Evolutionary conservation across 2,113 vertebrate species (phyloP).

Genomic region (Formicarius rufipectus): DNA sequence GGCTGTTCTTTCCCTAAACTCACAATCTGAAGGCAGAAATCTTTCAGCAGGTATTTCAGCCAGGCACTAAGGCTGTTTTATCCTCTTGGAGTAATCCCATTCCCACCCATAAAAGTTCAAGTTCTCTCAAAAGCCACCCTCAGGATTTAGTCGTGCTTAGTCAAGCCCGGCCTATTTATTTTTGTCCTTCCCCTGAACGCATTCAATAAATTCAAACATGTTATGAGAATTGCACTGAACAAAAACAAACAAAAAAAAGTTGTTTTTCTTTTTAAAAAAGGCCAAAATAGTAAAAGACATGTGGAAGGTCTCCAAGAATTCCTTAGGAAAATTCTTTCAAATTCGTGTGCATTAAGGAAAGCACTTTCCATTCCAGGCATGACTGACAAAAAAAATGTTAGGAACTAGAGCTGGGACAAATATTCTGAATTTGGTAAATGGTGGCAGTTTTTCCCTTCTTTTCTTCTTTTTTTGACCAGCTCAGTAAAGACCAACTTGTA

Average conservation of each 20-base stretch:
- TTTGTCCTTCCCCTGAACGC: neutral
- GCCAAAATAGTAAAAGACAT: neutral
- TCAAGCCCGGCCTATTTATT: neutral
- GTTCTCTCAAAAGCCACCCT: neutral
- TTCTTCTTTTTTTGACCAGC: neutral
- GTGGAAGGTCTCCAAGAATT: neutral
- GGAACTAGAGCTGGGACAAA: neutral
- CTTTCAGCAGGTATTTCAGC: slow-evolving; percentile 8
- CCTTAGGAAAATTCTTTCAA: neutral
- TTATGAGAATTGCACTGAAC: neutral
- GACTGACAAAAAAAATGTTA: neutral
- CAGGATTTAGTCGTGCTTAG: neutral
- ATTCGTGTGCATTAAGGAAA: neutral
- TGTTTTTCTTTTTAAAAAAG: too few relatives aligned
- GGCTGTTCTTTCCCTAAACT: neutral
- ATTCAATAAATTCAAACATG: neutral
- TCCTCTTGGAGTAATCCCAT: neutral
- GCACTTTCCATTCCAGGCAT: neutral
- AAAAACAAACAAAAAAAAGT: neutral
- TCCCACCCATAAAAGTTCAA: neutral
- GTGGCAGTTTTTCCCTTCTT: neutral
- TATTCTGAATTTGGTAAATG: neutral
- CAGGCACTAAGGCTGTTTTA: slow-evolving; percentile 16
- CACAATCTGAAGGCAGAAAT: neutral
- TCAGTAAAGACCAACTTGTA: neutral